Conservation (phyloP, 2,888 invertebrate species). For the Reticulitermes lucifugus region DNA sequence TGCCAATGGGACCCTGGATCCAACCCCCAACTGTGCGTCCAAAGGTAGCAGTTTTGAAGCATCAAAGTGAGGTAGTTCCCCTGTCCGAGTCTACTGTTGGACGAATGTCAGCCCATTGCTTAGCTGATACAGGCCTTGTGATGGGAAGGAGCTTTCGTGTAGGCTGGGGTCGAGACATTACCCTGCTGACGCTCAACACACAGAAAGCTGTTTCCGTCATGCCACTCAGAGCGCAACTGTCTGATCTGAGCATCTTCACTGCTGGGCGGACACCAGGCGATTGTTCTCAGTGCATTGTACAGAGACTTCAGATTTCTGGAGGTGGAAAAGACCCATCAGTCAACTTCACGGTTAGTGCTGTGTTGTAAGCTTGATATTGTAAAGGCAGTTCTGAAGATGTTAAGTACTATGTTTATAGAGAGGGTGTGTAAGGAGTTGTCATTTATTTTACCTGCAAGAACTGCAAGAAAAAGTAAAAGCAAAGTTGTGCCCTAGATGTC, state of each 20-base stretch:
- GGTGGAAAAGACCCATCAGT: constrained; percentile 57
- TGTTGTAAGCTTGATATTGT: neutral
- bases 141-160: constrained; percentile 75
- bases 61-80: constrained; percentile 63
- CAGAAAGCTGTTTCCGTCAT: constrained; percentile 62
- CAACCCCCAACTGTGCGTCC: constrained; percentile 58
- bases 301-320: constrained; percentile 60
- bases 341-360: constrained; percentile 57
- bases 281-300: constrained; percentile 60
- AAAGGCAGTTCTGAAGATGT: too few species aligned
- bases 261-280: constrained; percentile 59
- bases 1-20: constrained; percentile 25
- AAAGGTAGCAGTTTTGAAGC: constrained; percentile 63
- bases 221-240: constrained; percentile 59
- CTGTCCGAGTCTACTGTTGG: constrained; percentile 59
- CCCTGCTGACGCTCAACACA: constrained; percentile 68
- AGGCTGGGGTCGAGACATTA: constrained; percentile 79
- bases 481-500: too few species aligned
- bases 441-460: too few species aligned
- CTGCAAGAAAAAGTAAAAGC: too few species aligned
- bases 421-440: too few species aligned
- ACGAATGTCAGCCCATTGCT: constrained; percentile 54
- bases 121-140: constrained; percentile 49
- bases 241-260: constrained; percentile 61
- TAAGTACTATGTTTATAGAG: too few species aligned